These are phyloP conservation scores for Discoglossus pictus DNA, from an alignment of 2,797 vertebrate genomes.

Conservation along the genomic window DNA sequence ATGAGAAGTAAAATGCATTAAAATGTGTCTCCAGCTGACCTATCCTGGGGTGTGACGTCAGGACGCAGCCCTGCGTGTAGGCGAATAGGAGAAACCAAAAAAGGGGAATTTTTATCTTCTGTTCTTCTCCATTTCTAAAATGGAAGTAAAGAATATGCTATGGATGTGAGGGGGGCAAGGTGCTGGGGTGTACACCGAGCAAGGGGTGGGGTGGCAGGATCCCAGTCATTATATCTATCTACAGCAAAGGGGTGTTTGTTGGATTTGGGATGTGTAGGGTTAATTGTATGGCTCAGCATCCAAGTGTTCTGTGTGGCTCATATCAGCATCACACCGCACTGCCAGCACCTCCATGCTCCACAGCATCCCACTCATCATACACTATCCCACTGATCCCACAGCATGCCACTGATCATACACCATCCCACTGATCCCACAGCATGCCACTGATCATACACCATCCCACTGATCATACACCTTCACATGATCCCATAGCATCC, in stretches of 20 bases:
- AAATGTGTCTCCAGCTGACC: slow-evolving; percentile 58
- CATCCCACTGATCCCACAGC: too few species aligned
- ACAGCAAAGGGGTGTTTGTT: slow-evolving; percentile 1
- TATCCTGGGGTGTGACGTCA: slow-evolving; percentile 71
- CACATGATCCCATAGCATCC: too few species aligned
- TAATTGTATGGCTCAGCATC: slow-evolving; percentile 17
- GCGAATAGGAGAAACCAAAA: slow-evolving; percentile 52
- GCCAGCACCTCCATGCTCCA: slow-evolving; percentile 3
- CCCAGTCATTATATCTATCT: not conserved
- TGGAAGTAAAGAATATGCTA: slow-evolving; percentile 35
- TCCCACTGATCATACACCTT: too few species aligned
- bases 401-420: too few species aligned
- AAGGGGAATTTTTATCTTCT: slow-evolving; percentile 35
- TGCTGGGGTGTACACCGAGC: not conserved
- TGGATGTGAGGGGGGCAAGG: slow-evolving; percentile 4
- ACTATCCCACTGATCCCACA: too few species aligned
- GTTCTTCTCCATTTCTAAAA: slow-evolving; percentile 52
- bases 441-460: too few species aligned
- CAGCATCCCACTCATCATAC: too few species aligned
- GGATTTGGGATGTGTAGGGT: not conserved
- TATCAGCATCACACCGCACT: slow-evolving; percentile 7
- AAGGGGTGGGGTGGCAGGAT: not conserved
- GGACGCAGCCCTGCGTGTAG: slow-evolving; percentile 65
- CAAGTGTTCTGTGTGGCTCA: slow-evolving; percentile 11
- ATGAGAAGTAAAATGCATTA: slow-evolving; percentile 34